A percentile compares a stretch with the other conserved stretches of the same genome.
Evolutionary conservation across 2,888 invertebrate genomes (phyloP).

Genomic region (Pachymerium ferrugineum): DNA sequence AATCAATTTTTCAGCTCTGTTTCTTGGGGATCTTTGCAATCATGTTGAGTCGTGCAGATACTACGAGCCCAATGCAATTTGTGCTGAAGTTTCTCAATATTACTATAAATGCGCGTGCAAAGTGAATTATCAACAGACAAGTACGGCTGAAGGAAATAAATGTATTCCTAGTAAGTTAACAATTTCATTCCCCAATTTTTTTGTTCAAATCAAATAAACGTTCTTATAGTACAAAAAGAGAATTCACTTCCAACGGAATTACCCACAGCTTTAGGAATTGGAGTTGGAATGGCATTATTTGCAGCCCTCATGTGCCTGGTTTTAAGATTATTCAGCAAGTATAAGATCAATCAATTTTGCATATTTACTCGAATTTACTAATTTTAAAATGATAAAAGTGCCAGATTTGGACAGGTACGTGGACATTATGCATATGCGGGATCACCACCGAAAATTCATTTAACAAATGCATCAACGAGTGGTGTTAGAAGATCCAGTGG

Average conservation of each 20-base stretch:
- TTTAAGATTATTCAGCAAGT: slow-evolving; percentile 68
- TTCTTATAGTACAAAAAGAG: background rate
- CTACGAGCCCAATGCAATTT: slow-evolving; percentile 72
- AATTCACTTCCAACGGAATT: slow-evolving; percentile 48
- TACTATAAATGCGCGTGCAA: slow-evolving; percentile 74
- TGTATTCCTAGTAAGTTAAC: slow-evolving; percentile 55
- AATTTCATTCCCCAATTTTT: background rate
- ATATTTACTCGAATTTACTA: background rate
- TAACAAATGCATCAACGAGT: slow-evolving; percentile 34
- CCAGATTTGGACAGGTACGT: slow-evolving; percentile 34
- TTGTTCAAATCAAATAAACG: background rate
- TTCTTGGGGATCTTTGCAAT: slow-evolving; percentile 80
- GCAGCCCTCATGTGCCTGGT: slow-evolving; percentile 84
- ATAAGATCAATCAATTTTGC: background rate
- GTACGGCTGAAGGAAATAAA: background rate
- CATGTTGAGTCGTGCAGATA: slow-evolving; percentile 75
- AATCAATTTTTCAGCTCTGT: slow-evolving; percentile 62
- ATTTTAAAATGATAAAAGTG: too few species aligned
- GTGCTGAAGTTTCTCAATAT: slow-evolving; percentile 44
- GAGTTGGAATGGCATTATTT: slow-evolving; percentile 76
- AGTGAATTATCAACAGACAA: slow-evolving; percentile 56
- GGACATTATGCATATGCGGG: slow-evolving; percentile 36
- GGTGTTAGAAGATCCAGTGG: slow-evolving; percentile 35
- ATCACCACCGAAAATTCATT: slow-evolving; percentile 33
- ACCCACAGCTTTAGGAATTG: slow-evolving; percentile 77